Evolutionary conservation across 2,113 vertebrate species (phyloP).

Genomic region (Rissa tridactyla): DNA sequence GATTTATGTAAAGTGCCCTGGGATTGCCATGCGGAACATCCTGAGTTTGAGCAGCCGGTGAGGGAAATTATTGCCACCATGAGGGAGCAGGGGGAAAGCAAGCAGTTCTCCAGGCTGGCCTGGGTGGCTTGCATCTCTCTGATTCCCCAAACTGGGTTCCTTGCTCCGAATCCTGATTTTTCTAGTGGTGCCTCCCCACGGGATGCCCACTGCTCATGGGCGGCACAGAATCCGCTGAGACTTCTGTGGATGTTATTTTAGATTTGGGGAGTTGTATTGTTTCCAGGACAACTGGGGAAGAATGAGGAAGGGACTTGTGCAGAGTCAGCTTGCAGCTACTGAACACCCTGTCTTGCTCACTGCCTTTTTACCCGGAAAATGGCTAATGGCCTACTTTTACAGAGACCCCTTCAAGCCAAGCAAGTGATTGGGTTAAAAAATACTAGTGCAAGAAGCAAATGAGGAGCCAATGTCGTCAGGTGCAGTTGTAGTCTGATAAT

Average conservation of each 20-base stretch:
- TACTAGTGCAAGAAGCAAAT: background rate
- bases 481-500: background rate
- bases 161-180: background rate
- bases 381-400: background rate
- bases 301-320: background rate
- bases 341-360: background rate
- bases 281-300: background rate
- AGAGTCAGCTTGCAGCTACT: background rate
- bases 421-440: background rate
- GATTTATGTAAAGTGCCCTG: background rate
- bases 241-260: background rate
- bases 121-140: background rate
- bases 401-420: background rate
- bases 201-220: accelerated
- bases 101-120: background rate
- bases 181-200: background rate
- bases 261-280: background rate
- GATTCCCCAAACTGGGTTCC: background rate
- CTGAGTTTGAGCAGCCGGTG: background rate
- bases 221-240: background rate
- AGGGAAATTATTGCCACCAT: background rate
- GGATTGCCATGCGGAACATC: background rate
- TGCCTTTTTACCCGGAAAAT: background rate
- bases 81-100: background rate
- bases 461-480: background rate